phyloP scores from a whole-genome alignment of 1,140 invertebrate genomes.

The Pteromalus puparum region DNA sequence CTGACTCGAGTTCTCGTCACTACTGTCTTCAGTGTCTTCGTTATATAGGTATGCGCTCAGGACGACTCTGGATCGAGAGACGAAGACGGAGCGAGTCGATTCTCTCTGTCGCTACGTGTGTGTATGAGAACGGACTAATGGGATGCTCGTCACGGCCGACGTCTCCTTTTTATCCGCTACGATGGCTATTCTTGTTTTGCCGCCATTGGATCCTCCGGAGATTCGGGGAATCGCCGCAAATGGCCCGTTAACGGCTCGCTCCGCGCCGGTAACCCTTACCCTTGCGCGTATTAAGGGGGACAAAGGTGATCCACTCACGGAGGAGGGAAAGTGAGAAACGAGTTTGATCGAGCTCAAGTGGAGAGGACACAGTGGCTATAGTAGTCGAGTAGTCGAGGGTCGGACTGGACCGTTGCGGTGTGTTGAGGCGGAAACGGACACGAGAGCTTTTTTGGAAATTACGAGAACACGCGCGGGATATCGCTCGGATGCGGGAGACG shows the following conservation, averaged over 20 bases:
- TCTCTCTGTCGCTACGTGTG: neutral
- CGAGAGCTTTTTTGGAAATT: neutral
- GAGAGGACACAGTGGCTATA: neutral
- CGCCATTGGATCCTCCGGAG: neutral
- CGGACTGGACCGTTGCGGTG: neutral
- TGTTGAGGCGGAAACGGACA: neutral
- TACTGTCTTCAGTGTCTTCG: neutral
- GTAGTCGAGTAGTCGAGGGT: neutral
- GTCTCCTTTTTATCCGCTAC: neutral
- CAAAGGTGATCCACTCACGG: neutral
- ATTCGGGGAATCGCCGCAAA: constrained; percentile 11
- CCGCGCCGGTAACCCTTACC: neutral
- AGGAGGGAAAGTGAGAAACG: neutral
- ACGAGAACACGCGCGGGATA: too few relatives aligned
- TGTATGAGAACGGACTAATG: constrained; percentile 18
- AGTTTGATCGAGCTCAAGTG: neutral
- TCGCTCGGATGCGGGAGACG: too few relatives aligned
- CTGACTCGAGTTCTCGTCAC: neutral
- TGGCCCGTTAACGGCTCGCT: constrained; percentile 13
- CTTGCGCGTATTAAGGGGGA: neutral
- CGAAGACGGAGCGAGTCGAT: too few relatives aligned
- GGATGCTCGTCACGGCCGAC: constrained; percentile 26
- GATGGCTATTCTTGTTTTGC: constrained; percentile 17
- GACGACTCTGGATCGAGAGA: neutral
- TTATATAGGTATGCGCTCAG: neutral